These are phyloP conservation scores for Mormyrus proboscirostris DNA, from an alignment of 2,797 vertebrate species.

Conservation along the genomic window DNA sequence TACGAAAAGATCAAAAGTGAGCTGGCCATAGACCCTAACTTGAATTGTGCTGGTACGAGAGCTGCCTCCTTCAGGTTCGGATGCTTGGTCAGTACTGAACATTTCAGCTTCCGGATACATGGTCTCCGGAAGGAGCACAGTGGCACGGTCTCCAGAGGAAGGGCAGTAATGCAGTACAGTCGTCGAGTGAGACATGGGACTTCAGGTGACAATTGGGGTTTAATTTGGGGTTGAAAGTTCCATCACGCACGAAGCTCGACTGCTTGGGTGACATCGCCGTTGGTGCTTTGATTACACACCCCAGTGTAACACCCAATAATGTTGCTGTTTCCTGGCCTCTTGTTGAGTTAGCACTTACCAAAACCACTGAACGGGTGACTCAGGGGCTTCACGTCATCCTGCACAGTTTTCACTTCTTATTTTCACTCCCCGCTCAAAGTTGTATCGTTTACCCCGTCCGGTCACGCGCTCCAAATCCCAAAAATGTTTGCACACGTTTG, in stretches of 20 bases:
- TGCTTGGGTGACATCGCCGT: neutral
- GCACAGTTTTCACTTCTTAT: neutral
- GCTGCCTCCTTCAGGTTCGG: neutral
- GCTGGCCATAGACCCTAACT: neutral
- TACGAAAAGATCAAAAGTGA: neutral
- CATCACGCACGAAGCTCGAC: neutral
- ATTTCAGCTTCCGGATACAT: neutral
- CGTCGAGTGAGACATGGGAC: neutral
- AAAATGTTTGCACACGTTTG: slow-evolving; percentile 1
- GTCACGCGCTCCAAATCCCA: neutral
- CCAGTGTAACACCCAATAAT: neutral
- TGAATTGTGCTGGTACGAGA: neutral
- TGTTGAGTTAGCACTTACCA: neutral
- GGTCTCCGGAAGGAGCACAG: neutral
- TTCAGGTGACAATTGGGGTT: neutral
- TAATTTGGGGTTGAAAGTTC: neutral
- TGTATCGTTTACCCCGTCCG: neutral
- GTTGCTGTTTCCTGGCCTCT: neutral
- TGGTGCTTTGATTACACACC: neutral
- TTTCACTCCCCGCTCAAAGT: neutral
- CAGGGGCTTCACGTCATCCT: neutral
- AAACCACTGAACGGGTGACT: neutral
- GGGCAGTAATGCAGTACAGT: neutral
- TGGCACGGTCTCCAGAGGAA: neutral
- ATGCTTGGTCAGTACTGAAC: neutral